phyloP scores from a whole-genome alignment of 2,113 vertebrate species.

The Pseudopipra pipra region DNA sequence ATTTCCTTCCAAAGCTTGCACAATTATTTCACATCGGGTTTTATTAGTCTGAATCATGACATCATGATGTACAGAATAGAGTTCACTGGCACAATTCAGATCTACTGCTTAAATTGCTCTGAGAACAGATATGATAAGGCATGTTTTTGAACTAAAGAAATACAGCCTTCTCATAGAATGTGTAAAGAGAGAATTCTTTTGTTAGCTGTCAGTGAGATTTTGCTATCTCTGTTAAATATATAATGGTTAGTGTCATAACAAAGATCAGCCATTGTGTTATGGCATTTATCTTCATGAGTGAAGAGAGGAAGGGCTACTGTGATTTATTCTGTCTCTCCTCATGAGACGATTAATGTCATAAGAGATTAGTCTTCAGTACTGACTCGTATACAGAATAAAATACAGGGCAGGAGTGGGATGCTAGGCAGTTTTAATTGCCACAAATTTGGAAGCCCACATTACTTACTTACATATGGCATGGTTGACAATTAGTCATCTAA shows the following conservation, averaged over 20 bases:
- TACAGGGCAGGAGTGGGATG: conserved; percentile 27
- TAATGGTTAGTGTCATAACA: conserved; percentile 71
- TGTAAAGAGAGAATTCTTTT: conserved; percentile 61
- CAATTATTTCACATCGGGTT: conserved; percentile 9
- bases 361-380: conserved; percentile 47
- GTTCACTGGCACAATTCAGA: conserved; percentile 37
- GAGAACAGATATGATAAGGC: conserved; percentile 43
- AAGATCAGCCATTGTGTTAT: conserved; percentile 65
- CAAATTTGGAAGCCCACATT: conserved; percentile 26
- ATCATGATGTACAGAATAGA: not conserved
- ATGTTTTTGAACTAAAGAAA: conserved; percentile 45
- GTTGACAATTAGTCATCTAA: conserved; percentile 48
- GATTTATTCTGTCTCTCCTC: conserved; percentile 54
- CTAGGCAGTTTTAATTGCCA: conserved; percentile 31
- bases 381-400: conserved; percentile 39
- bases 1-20: not conserved
- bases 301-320: conserved; percentile 66
- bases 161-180: conserved; percentile 19
- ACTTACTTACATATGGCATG: conserved; percentile 43
- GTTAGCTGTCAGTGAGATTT: conserved; percentile 66
- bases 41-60: conserved; percentile 24
- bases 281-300: conserved; percentile 68
- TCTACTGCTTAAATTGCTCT: conserved; percentile 30
- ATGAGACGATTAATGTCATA: conserved; percentile 64
- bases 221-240: conserved; percentile 67